These are phyloP conservation scores for Drosophila testacea DNA, from an alignment of 2,888 invertebrate species.

Conservation along the genomic window DNA sequence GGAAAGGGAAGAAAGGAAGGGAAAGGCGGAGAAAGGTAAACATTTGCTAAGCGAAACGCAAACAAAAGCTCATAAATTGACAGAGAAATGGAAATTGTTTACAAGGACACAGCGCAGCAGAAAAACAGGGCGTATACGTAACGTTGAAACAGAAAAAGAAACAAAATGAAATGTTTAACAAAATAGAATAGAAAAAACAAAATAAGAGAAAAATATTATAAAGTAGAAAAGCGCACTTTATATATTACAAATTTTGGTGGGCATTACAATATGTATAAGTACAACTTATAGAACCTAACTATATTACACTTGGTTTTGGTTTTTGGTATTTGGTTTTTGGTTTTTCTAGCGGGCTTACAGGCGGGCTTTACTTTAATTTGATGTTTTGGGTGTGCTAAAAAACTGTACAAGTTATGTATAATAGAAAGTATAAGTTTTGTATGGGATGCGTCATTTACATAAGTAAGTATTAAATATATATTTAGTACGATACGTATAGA, in stretches of 20 bases:
- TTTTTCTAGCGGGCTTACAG: conserved; percentile 34
- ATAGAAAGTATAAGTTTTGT: conserved; percentile 26
- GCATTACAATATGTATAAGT: conserved; percentile 57
- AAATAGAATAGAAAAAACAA: conserved; percentile 9
- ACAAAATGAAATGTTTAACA: conserved; percentile 19
- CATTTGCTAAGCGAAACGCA: conserved; percentile 78
- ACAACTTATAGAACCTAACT: conserved; percentile 64
- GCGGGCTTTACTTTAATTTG: conserved; percentile 20
- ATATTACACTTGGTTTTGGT: conserved; percentile 58
- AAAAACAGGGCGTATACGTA: conserved; percentile 68
- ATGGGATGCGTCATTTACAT: conserved; percentile 65
- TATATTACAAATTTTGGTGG: conserved; percentile 60
- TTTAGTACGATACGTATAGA: conserved; percentile 18
- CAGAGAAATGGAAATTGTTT: conserved; percentile 67
- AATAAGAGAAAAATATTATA: conserved; percentile 13
- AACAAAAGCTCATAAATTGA: conserved; percentile 78
- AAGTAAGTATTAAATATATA: conserved; percentile 17
- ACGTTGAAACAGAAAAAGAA: conserved; percentile 24
- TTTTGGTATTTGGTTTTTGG: conserved; percentile 6
- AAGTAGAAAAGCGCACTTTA: conserved; percentile 67
- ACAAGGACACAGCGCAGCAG: conserved; percentile 61
- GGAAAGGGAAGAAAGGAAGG: neutral
- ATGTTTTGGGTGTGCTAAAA: conserved; percentile 30
- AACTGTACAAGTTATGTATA: conserved; percentile 52
- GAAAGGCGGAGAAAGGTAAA: conserved; percentile 56